phyloP scores from a whole-genome alignment of 1,140 invertebrate species.

The Adoxophyes honmai region DNA sequence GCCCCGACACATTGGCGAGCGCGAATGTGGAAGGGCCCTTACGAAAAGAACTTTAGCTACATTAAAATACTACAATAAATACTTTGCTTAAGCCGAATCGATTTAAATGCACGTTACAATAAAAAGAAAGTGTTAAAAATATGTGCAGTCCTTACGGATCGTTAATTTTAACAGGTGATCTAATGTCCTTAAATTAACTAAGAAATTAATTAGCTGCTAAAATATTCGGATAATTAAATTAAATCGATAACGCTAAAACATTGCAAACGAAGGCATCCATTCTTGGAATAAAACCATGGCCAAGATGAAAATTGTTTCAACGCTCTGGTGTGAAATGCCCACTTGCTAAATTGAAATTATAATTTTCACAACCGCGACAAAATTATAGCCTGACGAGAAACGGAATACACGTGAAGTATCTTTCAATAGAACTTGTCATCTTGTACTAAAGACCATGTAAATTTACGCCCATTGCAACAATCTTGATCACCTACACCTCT shows the following conservation, averaged over 20 bases:
- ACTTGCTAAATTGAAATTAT: too few species aligned
- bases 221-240: slow-evolving; percentile 1
- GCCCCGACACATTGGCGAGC: not conserved
- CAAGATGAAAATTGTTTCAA: too few species aligned
- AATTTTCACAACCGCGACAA: too few species aligned
- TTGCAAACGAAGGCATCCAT: too few species aligned
- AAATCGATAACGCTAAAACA: not conserved
- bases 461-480: too few species aligned
- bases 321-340: too few species aligned
- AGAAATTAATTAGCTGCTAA: slow-evolving; percentile 5
- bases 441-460: too few species aligned
- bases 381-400: too few species aligned
- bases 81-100: slow-evolving; percentile 30
- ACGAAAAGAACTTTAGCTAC: not conserved
- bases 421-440: too few species aligned
- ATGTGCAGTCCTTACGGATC: not conserved
- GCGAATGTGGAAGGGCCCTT: slow-evolving; percentile 6
- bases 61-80: slow-evolving; percentile 19
- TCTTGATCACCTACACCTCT: too few species aligned
- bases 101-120: slow-evolving; percentile 28
- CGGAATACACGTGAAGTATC: too few species aligned
- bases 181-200: not conserved
- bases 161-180: slow-evolving; percentile 9
- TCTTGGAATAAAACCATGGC: too few species aligned
- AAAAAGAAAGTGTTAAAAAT: not conserved